Conservation (phyloP, 2,797 vertebrate genomes). For the Megaceryle alcyon region DNA sequence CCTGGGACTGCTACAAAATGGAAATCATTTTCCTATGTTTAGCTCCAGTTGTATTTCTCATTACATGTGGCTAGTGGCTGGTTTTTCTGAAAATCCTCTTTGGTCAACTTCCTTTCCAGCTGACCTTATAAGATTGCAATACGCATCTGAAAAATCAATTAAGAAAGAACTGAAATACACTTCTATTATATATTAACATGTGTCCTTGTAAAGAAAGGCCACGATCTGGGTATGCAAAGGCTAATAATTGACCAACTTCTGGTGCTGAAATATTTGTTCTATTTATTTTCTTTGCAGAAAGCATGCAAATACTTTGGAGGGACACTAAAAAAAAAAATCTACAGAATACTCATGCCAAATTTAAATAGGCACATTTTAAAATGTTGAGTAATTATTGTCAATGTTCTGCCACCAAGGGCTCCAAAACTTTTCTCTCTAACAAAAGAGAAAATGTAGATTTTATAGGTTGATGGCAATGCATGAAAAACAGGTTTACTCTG, state of each 20-base stretch:
- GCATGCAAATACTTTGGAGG: not conserved
- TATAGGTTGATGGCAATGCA: not conserved
- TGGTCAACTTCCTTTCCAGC: not conserved
- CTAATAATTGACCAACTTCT: slow-evolving; percentile 72
- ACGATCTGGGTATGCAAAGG: slow-evolving; percentile 27
- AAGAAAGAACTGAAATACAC: not conserved
- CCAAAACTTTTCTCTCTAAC: not conserved
- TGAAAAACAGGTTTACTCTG: slow-evolving; percentile 33
- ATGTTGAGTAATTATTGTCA: not conserved
- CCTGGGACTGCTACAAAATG: not conserved
- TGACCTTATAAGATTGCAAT: slow-evolving; percentile 19
- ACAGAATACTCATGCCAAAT: not conserved
- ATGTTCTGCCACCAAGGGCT: not conserved
- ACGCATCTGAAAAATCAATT: slow-evolving; percentile 42
- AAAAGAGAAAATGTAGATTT: not conserved
- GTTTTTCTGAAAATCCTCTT: slow-evolving; percentile 3
- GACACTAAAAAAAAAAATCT: not conserved
- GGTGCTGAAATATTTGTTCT: slow-evolving; percentile 59
- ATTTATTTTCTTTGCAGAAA: slow-evolving; percentile 47
- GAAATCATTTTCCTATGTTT: not conserved
- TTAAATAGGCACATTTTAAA: slow-evolving; percentile 34
- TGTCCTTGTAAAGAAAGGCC: slow-evolving; percentile 52
- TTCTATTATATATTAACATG: slow-evolving; percentile 71
- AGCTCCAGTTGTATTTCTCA: not conserved
- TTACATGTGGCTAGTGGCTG: not conserved